Percentiles rank a stretch among this genome's conserved stretches.
phyloP scores from a whole-genome alignment of 2,888 invertebrate genomes.

The Hypomecis atomaria region DNA sequence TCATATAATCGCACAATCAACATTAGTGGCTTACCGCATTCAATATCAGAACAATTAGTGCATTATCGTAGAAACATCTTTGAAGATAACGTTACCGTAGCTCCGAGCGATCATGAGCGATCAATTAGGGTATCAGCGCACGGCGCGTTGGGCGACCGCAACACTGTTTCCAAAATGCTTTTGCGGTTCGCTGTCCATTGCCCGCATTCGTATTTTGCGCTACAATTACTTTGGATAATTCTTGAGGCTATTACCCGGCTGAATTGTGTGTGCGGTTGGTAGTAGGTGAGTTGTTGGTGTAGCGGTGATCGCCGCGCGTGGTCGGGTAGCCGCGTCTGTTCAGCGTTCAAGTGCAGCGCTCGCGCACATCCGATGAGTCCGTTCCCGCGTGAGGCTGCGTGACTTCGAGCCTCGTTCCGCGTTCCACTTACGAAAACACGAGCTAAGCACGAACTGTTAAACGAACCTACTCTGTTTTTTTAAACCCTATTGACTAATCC shows the following conservation, averaged over 20 bases:
- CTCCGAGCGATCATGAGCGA: constrained; percentile 54
- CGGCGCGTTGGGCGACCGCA: constrained; percentile 60
- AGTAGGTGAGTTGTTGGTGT: constrained; percentile 32
- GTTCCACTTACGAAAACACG: constrained; percentile 59
- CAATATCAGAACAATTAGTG: constrained; percentile 56
- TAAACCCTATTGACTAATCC: constrained; percentile 44
- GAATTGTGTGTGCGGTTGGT: constrained; percentile 50
- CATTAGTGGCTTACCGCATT: constrained; percentile 42
- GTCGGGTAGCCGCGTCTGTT: constrained; percentile 71
- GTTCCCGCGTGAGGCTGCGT: constrained; percentile 66
- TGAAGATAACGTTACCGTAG: constrained; percentile 51
- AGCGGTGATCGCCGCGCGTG: constrained; percentile 45
- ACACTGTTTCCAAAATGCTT: constrained; percentile 67
- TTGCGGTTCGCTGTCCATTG: constrained; percentile 72
- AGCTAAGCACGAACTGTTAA: constrained; percentile 42
- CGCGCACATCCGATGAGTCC: constrained; percentile 72
- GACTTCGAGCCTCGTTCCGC: constrained; percentile 52
- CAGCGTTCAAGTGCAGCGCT: constrained; percentile 79
- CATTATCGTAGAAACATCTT: constrained; percentile 56
- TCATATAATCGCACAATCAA: not conserved
- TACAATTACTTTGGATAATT: constrained; percentile 58
- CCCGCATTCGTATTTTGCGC: constrained; percentile 60
- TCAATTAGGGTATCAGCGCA: constrained; percentile 69
- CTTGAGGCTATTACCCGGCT: constrained; percentile 57
- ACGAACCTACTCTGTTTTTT: constrained; percentile 34